Conservation (phyloP, 1,140 invertebrate species). For the Drosophila bipectinata region DNA sequence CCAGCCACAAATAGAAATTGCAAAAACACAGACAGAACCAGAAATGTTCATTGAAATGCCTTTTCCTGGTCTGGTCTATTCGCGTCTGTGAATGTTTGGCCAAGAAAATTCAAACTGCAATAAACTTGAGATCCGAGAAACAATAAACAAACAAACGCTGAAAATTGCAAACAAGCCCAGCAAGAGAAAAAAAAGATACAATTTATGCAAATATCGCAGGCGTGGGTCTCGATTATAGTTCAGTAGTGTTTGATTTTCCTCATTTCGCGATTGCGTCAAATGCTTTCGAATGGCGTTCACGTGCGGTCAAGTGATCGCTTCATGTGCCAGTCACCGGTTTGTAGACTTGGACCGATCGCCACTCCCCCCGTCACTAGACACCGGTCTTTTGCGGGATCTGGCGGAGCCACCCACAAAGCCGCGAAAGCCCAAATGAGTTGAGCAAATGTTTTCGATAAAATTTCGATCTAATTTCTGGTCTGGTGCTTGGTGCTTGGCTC, state of each 20-base stretch:
- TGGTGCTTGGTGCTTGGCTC: slow-evolving; percentile 19
- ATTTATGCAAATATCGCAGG: not conserved
- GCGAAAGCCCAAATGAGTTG: slow-evolving; percentile 58
- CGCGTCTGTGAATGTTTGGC: slow-evolving; percentile 19
- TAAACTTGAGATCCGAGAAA: too few relatives aligned
- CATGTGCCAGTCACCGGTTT: slow-evolving; percentile 55
- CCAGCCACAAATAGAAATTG: slow-evolving; percentile 8
- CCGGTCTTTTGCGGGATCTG: not conserved
- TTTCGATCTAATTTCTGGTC: slow-evolving; percentile 31
- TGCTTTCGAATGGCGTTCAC: slow-evolving; percentile 57
- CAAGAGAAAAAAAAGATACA: too few relatives aligned
- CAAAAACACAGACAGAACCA: slow-evolving; percentile 1
- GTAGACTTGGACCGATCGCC: not conserved
- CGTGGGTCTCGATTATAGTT: not conserved
- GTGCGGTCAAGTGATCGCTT: slow-evolving; percentile 73
- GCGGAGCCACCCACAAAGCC: slow-evolving; percentile 21
- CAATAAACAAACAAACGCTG: too few relatives aligned
- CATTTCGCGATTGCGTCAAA: slow-evolving; percentile 48
- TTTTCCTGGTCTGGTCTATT: too few relatives aligned
- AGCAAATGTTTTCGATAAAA: slow-evolving; percentile 58
- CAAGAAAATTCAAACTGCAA: slow-evolving; percentile 6
- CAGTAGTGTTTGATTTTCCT: slow-evolving; percentile 1
- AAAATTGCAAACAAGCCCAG: too few relatives aligned
- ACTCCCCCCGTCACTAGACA: not conserved
- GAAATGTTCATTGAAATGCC: slow-evolving; percentile 7